Base-by-base conservation (phyloP, 2,113 vertebrate genomes). In the Pelusios castaneus region DNA sequence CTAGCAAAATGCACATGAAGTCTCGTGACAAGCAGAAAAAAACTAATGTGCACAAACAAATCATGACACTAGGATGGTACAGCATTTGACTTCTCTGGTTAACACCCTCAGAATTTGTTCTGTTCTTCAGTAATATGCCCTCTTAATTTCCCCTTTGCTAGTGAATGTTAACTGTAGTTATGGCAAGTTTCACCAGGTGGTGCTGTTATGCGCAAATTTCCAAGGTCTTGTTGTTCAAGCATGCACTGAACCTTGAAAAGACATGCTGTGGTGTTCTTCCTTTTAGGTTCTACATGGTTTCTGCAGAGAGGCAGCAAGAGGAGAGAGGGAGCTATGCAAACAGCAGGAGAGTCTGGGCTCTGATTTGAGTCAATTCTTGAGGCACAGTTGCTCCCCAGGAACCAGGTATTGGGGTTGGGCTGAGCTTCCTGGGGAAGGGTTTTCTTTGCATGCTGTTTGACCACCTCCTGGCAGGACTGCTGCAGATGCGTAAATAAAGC, bases 131-230 rank as follows among this genome's bases (percentile, higher is more conserved):
- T 14, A 8, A 85, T 89, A 81, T 88, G 85, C 67, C 86, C 95
- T 80, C 88, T 89, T 84, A 78, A 58, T 91, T 13, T 85, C 87
- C 54, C 3, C 27, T 22, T 73, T 89, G 31, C 90, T 83, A 90
- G 91, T 96, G 95, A 90, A 89, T 94, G 87, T n/a, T 73, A 94
- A 97, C 94, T 0, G 1, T 80, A 83, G 89, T 85, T 96, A 95
- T 91, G 93, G 84, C 84, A 94, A 93, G 56, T 90, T 91, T 87
- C 95, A 92, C 84, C 88, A 94, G 82, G 73, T 75, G 41, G 22
- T 85, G 93, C 63, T 67, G 96, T 84, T 88, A 80, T 80, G 75
- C 52, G 55, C 75, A 67, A 83, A 76, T 27, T 85, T 92, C 58
- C 58, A 47, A 73, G 86, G 84, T 89, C 90, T 90, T 96, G 78